These are phyloP conservation scores for Clamator glandarius DNA, from an alignment of 2,797 vertebrate species.

Conservation along the genomic window DNA sequence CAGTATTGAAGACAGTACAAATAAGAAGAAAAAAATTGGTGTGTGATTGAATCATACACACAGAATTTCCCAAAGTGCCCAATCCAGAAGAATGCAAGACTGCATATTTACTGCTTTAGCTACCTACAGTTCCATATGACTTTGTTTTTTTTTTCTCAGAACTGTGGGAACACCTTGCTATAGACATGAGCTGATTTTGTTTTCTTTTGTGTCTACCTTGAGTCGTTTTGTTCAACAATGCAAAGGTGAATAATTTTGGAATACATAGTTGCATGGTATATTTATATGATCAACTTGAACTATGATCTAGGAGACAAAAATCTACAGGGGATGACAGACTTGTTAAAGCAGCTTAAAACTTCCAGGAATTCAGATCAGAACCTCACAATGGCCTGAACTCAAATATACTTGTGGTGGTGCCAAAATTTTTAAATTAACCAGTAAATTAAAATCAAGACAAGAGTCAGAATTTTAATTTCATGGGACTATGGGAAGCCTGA, in stretches of 20 bases:
- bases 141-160: background rate
- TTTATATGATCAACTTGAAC: background rate
- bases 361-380: constrained; percentile 38
- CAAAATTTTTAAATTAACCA: constrained; percentile 25
- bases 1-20: background rate
- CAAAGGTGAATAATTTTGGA: background rate
- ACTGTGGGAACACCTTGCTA: background rate
- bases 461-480: constrained; percentile 1
- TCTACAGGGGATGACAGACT: background rate
- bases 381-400: background rate
- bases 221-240: background rate
- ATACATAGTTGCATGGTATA: background rate
- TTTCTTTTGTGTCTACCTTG: background rate
- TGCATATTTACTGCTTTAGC: background rate
- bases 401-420: background rate
- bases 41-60: background rate
- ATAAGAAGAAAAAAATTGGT: background rate
- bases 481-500: background rate
- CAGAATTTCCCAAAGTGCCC: background rate
- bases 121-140: background rate
- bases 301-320: background rate
- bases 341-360: constrained; percentile 34
- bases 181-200: background rate
- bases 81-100: background rate
- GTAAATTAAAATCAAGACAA: constrained; percentile 45